These are phyloP conservation scores for Brienomyrus brachyistius DNA, from an alignment of 2,113 vertebrate species.

Conservation along the genomic window DNA sequence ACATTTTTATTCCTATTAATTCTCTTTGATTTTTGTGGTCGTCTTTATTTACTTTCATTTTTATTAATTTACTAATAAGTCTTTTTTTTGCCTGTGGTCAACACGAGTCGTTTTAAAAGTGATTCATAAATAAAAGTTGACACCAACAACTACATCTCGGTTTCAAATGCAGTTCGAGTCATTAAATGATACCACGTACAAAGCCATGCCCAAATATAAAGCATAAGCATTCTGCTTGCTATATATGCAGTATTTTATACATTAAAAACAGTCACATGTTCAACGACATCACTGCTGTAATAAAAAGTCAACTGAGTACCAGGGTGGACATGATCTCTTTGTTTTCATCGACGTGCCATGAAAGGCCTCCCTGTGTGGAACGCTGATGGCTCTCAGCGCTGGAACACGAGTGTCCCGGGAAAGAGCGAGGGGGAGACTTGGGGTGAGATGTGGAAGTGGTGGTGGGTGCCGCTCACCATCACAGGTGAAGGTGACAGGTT, in stretches of 20 bases:
- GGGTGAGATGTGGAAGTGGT: neutral
- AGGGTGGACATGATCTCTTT: neutral
- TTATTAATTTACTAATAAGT: too few species aligned
- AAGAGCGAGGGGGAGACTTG: neutral
- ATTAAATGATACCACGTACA: neutral
- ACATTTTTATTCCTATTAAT: neutral
- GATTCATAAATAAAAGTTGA: neutral
- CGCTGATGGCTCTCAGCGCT: neutral
- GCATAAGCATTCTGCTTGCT: neutral
- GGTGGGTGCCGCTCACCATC: conserved; percentile 68
- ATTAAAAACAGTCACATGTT: neutral
- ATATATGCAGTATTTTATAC: neutral
- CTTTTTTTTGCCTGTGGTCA: neutral
- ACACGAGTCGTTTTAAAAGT: neutral
- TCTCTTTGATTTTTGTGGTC: neutral
- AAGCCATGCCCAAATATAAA: neutral
- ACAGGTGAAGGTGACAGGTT: conserved; percentile 95
- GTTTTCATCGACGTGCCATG: neutral
- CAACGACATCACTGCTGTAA: neutral
- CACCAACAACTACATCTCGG: neutral
- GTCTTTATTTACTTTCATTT: neutral
- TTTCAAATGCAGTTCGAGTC: neutral
- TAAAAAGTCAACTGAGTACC: neutral
- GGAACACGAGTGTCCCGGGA: neutral
- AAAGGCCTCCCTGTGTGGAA: neutral